phyloP scores from a whole-genome alignment of 2,797 vertebrate genomes.

The Botia kubotai region DNA sequence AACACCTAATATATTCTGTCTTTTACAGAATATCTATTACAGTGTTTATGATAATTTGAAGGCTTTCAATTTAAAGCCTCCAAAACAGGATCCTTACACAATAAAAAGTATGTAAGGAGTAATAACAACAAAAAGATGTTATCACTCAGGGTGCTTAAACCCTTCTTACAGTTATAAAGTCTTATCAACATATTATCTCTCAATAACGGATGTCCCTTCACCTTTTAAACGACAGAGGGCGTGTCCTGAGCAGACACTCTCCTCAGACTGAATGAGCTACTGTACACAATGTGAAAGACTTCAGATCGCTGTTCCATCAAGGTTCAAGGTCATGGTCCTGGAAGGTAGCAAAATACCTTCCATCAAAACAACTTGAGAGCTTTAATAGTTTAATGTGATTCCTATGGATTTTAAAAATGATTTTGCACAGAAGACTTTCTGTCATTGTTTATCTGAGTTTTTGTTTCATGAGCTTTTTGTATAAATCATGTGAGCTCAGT shows the following conservation, averaged over 20 bases:
- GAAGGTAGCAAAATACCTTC: neutral
- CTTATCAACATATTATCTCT: conserved; percentile 24
- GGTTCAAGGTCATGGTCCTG: conserved; percentile 18
- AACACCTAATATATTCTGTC: too few species aligned
- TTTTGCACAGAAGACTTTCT: neutral
- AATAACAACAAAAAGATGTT: neutral
- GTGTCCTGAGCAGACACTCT: neutral
- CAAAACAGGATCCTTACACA: neutral
- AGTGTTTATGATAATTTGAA: too few species aligned
- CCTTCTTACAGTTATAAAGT: neutral
- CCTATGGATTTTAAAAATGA: neutral
- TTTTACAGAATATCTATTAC: neutral
- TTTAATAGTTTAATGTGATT: neutral
- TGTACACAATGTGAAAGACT: neutral
- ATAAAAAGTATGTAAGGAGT: neutral
- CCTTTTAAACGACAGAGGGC: conserved; percentile 9
- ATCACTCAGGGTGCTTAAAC: neutral
- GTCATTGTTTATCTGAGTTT: neutral
- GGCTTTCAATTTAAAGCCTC: too few species aligned
- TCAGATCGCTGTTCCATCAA: neutral
- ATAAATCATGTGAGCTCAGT: neutral
- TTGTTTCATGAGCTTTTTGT: neutral
- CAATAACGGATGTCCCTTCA: neutral
- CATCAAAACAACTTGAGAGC: conserved; percentile 17
- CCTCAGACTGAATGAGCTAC: neutral